These are phyloP conservation scores for Peromyscus melanophrys DNA, from an alignment of 2,797 vertebrate genomes.

Conservation along the genomic window DNA sequence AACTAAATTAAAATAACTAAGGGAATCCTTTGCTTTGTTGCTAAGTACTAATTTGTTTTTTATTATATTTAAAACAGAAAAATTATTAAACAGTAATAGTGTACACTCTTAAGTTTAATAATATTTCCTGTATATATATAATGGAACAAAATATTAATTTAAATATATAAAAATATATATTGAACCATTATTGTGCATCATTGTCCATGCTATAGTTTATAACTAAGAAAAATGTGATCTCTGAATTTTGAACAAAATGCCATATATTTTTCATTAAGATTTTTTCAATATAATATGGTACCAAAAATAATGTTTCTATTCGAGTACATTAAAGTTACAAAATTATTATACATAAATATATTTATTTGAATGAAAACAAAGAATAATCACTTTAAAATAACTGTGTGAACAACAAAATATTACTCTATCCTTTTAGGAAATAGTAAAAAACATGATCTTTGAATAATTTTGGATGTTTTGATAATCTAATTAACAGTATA, in stretches of 20 bases:
- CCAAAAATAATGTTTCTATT: conserved; percentile 9
- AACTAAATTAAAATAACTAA: conserved; percentile 53
- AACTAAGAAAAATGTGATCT: not conserved
- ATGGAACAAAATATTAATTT: not conserved
- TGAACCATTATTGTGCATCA: not conserved
- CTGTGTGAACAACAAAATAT: conserved; percentile 4
- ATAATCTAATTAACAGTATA: not conserved
- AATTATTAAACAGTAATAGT: not conserved
- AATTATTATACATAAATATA: not conserved
- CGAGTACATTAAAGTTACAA: conserved; percentile 21
- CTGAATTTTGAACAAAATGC: not conserved
- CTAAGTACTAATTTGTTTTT: not conserved
- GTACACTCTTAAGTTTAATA: not conserved
- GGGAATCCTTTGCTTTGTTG: not conserved
- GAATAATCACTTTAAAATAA: conserved; percentile 8
- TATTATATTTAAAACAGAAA: not conserved
- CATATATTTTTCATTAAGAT: not conserved
- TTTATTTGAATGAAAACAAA: conserved; percentile 23
- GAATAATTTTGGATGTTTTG: not conserved
- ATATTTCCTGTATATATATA: not conserved
- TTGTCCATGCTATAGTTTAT: not conserved
- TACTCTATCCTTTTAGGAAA: not conserved
- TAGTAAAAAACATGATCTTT: not conserved
- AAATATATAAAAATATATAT: no score
- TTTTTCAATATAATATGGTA: not conserved